Conservation (phyloP, 2,888 invertebrate species). For the Drosophila pseudotakahashii region DNA sequence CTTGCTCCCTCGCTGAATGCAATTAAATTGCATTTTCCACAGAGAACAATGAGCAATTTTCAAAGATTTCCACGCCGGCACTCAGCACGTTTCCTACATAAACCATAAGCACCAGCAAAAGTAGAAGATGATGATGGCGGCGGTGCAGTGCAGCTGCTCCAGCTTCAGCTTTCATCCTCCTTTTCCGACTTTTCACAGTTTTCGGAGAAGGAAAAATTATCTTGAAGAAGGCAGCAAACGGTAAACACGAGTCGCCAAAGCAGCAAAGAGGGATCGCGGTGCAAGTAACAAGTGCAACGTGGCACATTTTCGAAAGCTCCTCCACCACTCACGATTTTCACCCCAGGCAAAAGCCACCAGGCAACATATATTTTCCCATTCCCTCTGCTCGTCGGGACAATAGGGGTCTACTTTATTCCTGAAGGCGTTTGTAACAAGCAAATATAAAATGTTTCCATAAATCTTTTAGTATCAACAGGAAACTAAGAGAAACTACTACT, state of each 20-base stretch:
- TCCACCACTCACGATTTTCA: constrained; percentile 71
- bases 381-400: constrained; percentile 6
- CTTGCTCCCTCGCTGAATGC: constrained; percentile 37
- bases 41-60: constrained; percentile 39
- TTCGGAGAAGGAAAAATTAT: constrained; percentile 62
- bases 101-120: constrained; percentile 65
- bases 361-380: constrained; percentile 51
- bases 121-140: constrained; percentile 28
- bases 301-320: constrained; percentile 68
- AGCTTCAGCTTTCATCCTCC: constrained; percentile 17
- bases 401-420: neutral
- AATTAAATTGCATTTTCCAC: constrained; percentile 74
- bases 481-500: too few relatives aligned
- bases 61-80: constrained; percentile 58
- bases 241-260: constrained; percentile 48
- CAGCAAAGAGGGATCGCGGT: neutral
- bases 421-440: constrained; percentile 7
- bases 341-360: constrained; percentile 61
- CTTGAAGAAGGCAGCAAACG: constrained; percentile 50
- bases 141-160: constrained; percentile 18
- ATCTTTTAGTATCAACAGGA: neutral
- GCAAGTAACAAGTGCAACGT: constrained; percentile 70
- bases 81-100: constrained; percentile 60
- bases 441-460: neutral
- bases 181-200: constrained; percentile 60